Evolutionary conservation across 2,113 vertebrate genomes (phyloP), one percentile per base, ranked within the genome.

Genomic region (Alaudala cheleensis): DNA sequence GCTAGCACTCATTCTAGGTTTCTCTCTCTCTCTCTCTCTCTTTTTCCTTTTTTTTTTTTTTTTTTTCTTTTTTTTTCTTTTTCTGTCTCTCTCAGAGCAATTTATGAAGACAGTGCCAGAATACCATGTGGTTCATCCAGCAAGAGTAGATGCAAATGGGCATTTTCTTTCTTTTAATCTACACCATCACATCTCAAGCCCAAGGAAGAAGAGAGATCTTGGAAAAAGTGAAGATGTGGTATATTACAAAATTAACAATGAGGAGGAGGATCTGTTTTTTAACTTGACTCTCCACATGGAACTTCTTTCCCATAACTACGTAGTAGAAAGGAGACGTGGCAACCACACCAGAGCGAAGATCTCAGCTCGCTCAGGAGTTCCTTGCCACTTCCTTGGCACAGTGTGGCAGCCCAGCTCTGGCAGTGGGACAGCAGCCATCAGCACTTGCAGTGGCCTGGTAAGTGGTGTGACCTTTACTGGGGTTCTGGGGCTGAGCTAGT

Each of bases 391-490:
- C 67, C 86, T 95, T 61, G 99, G 99, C 80, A 98, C 98, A 0
- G 99, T 98, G 33, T 92, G 97, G 66, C 95, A 98, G 40, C 89
- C 95, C 0, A 96, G 84, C 15, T 51, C 39, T 0, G 60, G 93
- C 25, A 83, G 62, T 0, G 99, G 99, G 39, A 98, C 95, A 2
- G 99, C 99, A 57, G 98, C 98, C 0, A 97, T 99, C 95, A 99
- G 99, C 96, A 97, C 98, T 39, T 99, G 99, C 88, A 96, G 86
- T 44, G 99, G 99, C 67, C 96, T 99, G 98, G 99, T 99, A 98
- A 99, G 99, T 97, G 53, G 6, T 33, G 29, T 60, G 54, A 69
- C 29, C 26, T 87, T 81, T 54, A 5, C 23, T 57, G 25, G 18
- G n/a, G 2, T 58, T 90, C 40, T 77, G 61, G 45, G 24, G 51